Conservation (phyloP, 2,797 vertebrate genomes). For the Anisognathus igniventris region DNA sequence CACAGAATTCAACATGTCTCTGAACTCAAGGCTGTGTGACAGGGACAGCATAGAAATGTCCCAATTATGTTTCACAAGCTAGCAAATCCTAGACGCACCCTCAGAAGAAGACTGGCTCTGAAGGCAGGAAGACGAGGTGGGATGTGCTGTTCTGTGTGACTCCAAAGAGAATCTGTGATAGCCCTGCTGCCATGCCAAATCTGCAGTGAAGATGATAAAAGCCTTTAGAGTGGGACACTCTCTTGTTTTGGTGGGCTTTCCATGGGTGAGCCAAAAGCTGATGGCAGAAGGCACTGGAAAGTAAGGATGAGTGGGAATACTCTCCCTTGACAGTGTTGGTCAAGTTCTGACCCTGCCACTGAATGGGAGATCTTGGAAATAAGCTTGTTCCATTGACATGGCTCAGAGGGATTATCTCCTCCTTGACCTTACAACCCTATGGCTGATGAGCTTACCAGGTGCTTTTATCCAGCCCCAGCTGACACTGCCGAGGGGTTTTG, state of each 20-base stretch:
- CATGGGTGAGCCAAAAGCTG: not conserved
- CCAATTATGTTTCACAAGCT: conserved; percentile 10
- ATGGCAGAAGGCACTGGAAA: not conserved
- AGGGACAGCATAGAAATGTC: not conserved
- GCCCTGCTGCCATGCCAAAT: not conserved
- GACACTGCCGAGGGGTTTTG: conserved; percentile 47
- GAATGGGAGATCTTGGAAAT: conserved; percentile 32
- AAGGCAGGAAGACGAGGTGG: not conserved
- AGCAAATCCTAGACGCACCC: not conserved
- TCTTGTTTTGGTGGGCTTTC: not conserved
- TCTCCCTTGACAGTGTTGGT: not conserved
- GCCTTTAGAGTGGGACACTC: not conserved
- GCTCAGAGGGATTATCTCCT: conserved; percentile 59
- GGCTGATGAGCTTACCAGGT: conserved; percentile 62
- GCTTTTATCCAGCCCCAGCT: conserved; percentile 61
- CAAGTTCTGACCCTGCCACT: not conserved
- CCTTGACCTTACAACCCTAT: conserved; percentile 63
- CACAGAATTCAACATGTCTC: not conserved
- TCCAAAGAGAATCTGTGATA: not conserved
- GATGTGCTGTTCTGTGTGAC: not conserved
- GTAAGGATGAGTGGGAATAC: not conserved
- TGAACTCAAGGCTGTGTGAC: conserved; percentile 37
- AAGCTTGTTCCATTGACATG: conserved; percentile 54
- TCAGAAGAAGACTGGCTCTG: not conserved
- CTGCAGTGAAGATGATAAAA: not conserved